Evolutionary conservation across 2,888 invertebrate species (phyloP).

Genomic region (Drosophila mayaguana): DNA sequence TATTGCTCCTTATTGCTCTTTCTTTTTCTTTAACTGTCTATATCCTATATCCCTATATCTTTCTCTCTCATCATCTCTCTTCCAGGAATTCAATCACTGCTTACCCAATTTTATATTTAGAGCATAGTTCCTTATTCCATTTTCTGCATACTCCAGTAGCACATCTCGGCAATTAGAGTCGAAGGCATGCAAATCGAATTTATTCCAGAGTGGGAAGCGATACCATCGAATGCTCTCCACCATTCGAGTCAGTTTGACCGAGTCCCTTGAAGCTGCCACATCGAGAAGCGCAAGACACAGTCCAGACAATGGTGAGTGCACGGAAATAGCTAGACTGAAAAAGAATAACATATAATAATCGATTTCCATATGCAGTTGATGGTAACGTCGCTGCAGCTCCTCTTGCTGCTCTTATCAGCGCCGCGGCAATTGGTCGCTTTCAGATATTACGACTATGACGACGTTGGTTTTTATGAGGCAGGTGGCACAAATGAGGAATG

Average conservation of each 20-base stretch:
- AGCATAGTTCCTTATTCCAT: not conserved
- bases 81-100: no score
- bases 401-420: conserved; percentile 41
- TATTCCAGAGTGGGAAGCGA: conserved; percentile 3
- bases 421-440: conserved; percentile 7
- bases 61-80: not conserved
- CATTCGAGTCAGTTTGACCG: conserved; percentile 41
- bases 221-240: not conserved
- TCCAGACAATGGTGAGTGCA: conserved; percentile 38
- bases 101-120: no score
- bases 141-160: conserved; percentile 15
- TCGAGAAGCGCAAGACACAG: conserved; percentile 37
- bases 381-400: conserved; percentile 29
- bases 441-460: conserved; percentile 6
- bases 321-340: not conserved
- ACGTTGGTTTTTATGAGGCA: not conserved
- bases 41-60: not conserved
- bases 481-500: conserved; percentile 11
- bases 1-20: not conserved
- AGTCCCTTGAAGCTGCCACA: conserved; percentile 19
- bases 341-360: not conserved
- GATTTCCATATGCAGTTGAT: not conserved
- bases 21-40: no score
- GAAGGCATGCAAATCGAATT: conserved; percentile 57
- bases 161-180: conserved; percentile 13